Percentiles rank a stretch among this genome's conserved stretches.
Evolutionary conservation across 2,797 vertebrate species (phyloP).

Genomic region (Takifugu rubripes): DNA sequence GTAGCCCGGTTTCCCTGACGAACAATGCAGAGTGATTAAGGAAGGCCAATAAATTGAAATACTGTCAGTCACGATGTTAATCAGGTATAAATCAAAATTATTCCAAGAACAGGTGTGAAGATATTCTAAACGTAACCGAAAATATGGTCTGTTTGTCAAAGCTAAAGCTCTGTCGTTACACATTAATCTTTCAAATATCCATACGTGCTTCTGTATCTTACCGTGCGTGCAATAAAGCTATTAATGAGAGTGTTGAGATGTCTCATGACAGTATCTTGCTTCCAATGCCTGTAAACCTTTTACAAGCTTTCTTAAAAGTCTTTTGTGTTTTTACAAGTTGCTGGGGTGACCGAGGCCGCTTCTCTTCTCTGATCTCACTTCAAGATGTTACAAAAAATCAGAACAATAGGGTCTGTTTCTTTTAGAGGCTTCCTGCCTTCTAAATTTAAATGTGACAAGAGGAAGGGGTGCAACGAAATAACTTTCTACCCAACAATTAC

Average conservation of each 20-base stretch:
- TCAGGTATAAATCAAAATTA: neutral
- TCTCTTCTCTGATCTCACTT: constrained; percentile 41
- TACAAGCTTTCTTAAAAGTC: neutral
- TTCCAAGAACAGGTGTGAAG: neutral
- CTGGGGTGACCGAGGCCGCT: neutral
- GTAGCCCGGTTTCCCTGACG: neutral
- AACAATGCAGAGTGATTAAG: constrained; percentile 20
- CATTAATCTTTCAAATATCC: too few species aligned
- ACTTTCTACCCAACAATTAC: constrained; percentile 8
- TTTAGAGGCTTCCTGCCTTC: constrained; percentile 57
- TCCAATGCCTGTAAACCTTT: neutral
- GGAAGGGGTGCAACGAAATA: constrained; percentile 27
- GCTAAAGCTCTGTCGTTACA: too few species aligned
- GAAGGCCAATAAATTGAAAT: constrained; percentile 6
- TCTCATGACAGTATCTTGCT: neutral
- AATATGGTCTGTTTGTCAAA: too few species aligned
- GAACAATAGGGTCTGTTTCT: constrained; percentile 60
- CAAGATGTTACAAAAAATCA: constrained; percentile 44
- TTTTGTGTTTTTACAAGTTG: neutral
- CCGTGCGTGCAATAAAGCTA: too few species aligned
- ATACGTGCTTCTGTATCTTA: too few species aligned
- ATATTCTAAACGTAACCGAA: too few species aligned
- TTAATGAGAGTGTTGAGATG: constrained; percentile 5
- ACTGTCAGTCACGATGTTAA: neutral
- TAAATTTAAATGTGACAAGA: constrained; percentile 64